A percentile compares a stretch with the other conserved stretches of the same genome.
phyloP scores from a whole-genome alignment of 2,797 vertebrate species.

The Rachycentron canadum region DNA sequence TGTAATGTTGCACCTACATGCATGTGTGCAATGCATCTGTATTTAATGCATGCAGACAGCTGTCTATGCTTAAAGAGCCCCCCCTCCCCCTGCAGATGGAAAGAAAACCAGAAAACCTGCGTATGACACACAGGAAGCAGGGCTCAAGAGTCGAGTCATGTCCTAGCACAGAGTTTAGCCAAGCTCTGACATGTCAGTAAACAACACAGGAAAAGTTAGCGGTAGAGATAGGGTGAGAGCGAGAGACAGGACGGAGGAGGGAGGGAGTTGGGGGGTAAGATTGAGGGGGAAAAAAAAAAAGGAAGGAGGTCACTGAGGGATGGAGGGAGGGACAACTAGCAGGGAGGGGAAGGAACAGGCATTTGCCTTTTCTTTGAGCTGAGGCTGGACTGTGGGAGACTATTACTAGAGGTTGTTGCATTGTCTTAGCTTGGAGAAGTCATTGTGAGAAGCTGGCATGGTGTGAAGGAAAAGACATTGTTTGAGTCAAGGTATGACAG shows the following conservation, averaged over 20 bases:
- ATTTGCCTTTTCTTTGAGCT: constrained; percentile 91
- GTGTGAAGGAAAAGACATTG: constrained; percentile 82
- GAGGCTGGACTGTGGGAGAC: constrained; percentile 83
- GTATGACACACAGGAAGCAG: constrained; percentile 49
- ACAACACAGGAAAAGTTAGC: constrained; percentile 83
- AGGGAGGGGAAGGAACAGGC: constrained; percentile 80
- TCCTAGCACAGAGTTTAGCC: constrained; percentile 87
- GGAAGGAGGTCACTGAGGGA: constrained; percentile 71
- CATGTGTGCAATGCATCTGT: constrained; percentile 10
- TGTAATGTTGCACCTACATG: constrained; percentile 6
- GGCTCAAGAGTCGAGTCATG: constrained; percentile 80
- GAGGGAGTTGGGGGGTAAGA: background rate
- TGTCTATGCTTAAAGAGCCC: constrained; percentile 7
- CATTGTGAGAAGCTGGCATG: constrained; percentile 73
- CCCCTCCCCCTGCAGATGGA: constrained; percentile 3
- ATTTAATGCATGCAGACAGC: constrained; percentile 23
- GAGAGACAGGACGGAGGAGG: constrained; percentile 16
- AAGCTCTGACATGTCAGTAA: constrained; percentile 93
- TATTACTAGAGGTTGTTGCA: constrained; percentile 80
- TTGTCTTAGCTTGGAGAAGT: constrained; percentile 83
- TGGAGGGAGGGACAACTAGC: constrained; percentile 69
- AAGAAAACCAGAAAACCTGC: constrained; percentile 7
- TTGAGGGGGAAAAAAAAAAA: constrained; percentile 47
- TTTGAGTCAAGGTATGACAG: constrained; percentile 77
- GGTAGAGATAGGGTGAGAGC: constrained; percentile 53